phyloP scores from a whole-genome alignment of 2,888 invertebrate species.

The Eretmocerus hayati region DNA sequence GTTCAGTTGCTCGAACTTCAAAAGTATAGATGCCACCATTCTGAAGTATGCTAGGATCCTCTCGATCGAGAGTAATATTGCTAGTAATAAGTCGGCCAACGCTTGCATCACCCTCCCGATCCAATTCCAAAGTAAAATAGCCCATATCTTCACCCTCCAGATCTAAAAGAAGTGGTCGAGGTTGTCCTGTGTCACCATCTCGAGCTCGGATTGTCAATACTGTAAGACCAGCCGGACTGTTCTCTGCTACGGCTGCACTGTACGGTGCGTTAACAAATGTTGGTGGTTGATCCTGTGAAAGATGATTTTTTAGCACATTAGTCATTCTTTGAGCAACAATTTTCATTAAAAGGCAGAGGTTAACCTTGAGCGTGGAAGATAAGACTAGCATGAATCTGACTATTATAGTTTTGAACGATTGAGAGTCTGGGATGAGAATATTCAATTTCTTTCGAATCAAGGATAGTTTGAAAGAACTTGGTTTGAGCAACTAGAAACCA shows the following conservation, averaged over 20 bases:
- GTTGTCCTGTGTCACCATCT: constrained; percentile 75
- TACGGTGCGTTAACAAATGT: constrained; percentile 75
- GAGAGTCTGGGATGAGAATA: too few species aligned
- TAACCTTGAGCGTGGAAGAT: not conserved
- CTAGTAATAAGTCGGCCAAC: constrained; percentile 57
- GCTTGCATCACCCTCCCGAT: constrained; percentile 53
- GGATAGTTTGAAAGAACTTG: too few species aligned
- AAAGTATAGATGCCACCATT: constrained; percentile 74
- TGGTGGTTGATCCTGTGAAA: constrained; percentile 66
- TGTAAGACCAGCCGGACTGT: constrained; percentile 53
- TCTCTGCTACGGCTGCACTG: constrained; percentile 69
- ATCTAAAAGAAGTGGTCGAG: constrained; percentile 59
- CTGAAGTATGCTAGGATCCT: constrained; percentile 65
- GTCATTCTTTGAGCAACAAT: too few species aligned
- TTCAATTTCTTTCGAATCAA: too few species aligned
- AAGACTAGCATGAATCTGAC: too few species aligned
- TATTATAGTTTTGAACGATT: too few species aligned
- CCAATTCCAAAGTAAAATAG: constrained; percentile 58
- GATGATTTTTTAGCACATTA: too few species aligned
- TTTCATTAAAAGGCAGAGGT: too few species aligned
- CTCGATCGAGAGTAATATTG: constrained; percentile 63
- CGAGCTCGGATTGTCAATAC: constrained; percentile 67
- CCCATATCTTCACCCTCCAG: constrained; percentile 63
- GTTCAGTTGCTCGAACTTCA: constrained; percentile 64
- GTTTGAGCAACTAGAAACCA: too few species aligned